Base-by-base conservation (phyloP, 2,888 invertebrate species). In the Macrophya annulata region DNA sequence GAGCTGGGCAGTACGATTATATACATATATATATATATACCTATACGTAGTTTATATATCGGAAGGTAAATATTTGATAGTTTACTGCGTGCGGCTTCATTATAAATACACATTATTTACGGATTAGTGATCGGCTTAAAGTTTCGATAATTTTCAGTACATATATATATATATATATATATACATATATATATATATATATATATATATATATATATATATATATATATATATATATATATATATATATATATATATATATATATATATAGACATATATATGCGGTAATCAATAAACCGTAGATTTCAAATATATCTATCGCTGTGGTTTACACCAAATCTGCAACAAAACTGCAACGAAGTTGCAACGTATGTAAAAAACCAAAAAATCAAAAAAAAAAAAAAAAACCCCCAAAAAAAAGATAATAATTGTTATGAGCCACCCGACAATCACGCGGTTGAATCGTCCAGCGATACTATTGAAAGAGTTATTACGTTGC, bases 401-500 rank as follows among this genome's bases (percentile, higher is more conserved):
- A 21, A 25, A 45, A 74, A n/a, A n/a, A n/a, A n/a, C n/a, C n/a
- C n/a, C n/a, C n/a, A n/a, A n/a, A n/a, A n/a, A 12, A 74, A 4
- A 12, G 74, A n/a, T 43, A 31, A 74, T 72, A 21, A 72, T 74
- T 21, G 74, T 74, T 45, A 25, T 74, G 68, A 68, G 68, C 68
- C 17, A 74, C 45, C 21, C n/a, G 25, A 74, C 77, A n/a, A 55
- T 55, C 21, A 21, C 43, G 72, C 4, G 4, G 51, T 77, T 55
- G n/a, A 6, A 77, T 55, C 77, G 51, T 77, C 17, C 48, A 55
- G 37, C 62, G 43, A 43, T 62, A 62, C 37, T 62, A 62, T 81
- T 81, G 21, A 43, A 62, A 62, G 81, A 62, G 81, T 81, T 81
- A 62, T 81, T 59, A 81, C 81, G 81, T 62, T 31, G 81, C 62